Base-by-base conservation (phyloP, 1,140 invertebrate genomes). In the Caenorhabditis remanei region DNA sequence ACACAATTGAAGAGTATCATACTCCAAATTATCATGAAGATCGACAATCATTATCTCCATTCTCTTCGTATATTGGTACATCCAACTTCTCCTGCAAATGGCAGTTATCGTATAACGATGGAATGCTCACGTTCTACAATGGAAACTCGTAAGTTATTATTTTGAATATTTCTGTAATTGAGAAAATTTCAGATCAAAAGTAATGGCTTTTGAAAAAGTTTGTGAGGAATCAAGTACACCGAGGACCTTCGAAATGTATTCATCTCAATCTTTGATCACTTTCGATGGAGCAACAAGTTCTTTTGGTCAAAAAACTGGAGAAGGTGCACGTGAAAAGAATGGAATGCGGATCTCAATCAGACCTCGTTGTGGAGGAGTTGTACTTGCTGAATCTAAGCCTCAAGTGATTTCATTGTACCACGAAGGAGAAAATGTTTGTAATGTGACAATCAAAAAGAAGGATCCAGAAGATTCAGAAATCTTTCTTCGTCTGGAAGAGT, bases 331-430 rank as follows among this genome's bases (percentile, higher is more conserved):
- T n/a, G 61, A 87, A 13, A 83, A 43, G 48, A 87, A 85, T 48
- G 32, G 79, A 50, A 85, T 92, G 46, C 91, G 90, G 11, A 91
- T 63, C 46, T 85, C 16, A 71, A 91, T 87, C 2, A 88, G 24
- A 24, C 83, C 89, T 48, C 84, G 79, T 24, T 92, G 91, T 88
- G 91, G 91, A 40, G 91, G 91, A 41, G 87, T 87, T 48, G 79
- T 92, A 24, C 56, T 43, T 14, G 92, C 92, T 40, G 88, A 43
- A 75, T 56, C 40, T 6, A 84, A 89, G 86, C 65, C 82, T 19
- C 85, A 91, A 67, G 58, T 82, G 21, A 50, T 90, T 24, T 53
- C 56, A 50, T 41, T 84, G 16, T 67, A 48, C 61, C 48, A 87
- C 24, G 71, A 79, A 41, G 43, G 24, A 24, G 71, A 63, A 32